Percentiles rank a stretch among this genome's conserved stretches.
Evolutionary conservation across 2,113 vertebrate genomes (phyloP).

Genomic region (Chloropsis hardwickii): DNA sequence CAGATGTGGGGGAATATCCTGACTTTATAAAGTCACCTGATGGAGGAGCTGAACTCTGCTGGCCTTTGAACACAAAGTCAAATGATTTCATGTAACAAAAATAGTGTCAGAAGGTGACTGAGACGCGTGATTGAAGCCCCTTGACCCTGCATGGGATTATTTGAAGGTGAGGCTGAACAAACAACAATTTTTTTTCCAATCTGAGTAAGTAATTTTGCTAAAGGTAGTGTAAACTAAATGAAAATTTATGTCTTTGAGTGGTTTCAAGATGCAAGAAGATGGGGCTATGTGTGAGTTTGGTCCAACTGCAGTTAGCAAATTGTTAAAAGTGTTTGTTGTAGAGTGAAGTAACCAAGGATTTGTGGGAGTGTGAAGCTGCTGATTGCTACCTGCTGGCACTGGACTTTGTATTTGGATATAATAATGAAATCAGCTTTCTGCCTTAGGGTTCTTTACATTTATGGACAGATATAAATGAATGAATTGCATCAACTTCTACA

Average conservation of each 20-base stretch:
- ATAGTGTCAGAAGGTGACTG: background rate
- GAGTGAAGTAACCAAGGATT: background rate
- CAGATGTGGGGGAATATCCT: background rate
- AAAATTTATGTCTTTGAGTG: background rate
- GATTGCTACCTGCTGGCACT: conserved; percentile 13
- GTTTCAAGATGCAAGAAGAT: background rate
- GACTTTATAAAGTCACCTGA: background rate
- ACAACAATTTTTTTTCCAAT: background rate
- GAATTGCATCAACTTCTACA: background rate
- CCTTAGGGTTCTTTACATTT: background rate
- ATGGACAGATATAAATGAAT: background rate
- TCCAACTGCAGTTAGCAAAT: background rate
- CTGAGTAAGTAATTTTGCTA: background rate
- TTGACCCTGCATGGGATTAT: background rate
- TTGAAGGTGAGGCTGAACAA: background rate
- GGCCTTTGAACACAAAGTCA: background rate
- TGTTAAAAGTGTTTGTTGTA: background rate
- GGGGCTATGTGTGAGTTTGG: background rate
- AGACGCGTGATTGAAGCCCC: background rate
- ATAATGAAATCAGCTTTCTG: background rate
- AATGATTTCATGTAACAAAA: background rate
- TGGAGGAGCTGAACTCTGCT: background rate
- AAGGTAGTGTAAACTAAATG: background rate
- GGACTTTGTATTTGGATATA: background rate
- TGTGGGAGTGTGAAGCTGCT: background rate